Evolutionary conservation across 2,888 invertebrate genomes (phyloP), one percentile per base, ranked within the genome.

Genomic region (Eudasyphora cyanicolor): DNA sequence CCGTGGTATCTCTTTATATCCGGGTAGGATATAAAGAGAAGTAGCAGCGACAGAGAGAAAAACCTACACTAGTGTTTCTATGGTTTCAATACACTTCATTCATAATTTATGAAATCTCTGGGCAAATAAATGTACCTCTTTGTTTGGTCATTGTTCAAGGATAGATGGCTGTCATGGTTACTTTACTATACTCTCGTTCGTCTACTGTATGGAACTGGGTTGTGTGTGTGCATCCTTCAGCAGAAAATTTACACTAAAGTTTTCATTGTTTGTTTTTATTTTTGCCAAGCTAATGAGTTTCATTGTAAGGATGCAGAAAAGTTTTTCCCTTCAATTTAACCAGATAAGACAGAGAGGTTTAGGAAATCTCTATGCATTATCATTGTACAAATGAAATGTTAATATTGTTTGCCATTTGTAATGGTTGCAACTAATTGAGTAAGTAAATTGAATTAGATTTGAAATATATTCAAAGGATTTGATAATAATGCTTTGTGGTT

Each of bases 31-130:
- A n/a, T n/a, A n/a, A n/a, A n/a, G n/a, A n/a, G n/a, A n/a, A n/a
- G n/a, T n/a, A n/a, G n/a, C n/a, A n/a, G n/a, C n/a, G n/a, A n/a
- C n/a, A n/a, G n/a, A n/a, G n/a, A n/a, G n/a, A n/a, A n/a, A n/a
- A n/a, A n/a, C n/a, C n/a, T n/a, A n/a, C n/a, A n/a, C n/a, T n/a
- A n/a, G n/a, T 32, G 32, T 6, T 45, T 2, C 45, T n/a, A n/a
- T n/a, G 45, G 21, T 21, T 21, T 19, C 24, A 6, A 2, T 45
- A 3, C 12, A 14, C 27, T 27, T 12, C 60, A 60, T 29, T n/a
- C n/a, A 60, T 60, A 60, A 29, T 29, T 60, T 60, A 60, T 60
- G 60, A 60, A 60, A 27, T 60, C 60, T 60, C 29, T 57, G 17
- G 6, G 27, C n/a, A 32, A 60, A 14, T n/a, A 60, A 12, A 60